A percentile compares a stretch with the other conserved stretches of the same genome.
Evolutionary conservation across 92 coral and sea anemone species (phyloP).

Genomic region (Montipora capitata): DNA sequence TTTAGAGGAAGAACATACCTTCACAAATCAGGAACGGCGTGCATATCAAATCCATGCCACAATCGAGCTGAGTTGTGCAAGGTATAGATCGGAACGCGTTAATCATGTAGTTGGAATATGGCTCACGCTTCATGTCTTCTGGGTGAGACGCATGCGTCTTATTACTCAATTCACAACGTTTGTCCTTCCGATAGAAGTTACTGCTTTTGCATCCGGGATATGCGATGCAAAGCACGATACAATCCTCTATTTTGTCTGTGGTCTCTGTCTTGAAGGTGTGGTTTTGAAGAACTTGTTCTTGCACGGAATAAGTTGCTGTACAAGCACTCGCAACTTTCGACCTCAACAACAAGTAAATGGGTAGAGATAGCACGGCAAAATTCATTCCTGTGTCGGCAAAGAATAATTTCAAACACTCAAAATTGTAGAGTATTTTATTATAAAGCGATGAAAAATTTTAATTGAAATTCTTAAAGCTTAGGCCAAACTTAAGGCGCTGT

Average conservation of each 20-base stretch:
- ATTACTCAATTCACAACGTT: constrained; percentile 11
- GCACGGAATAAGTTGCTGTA: too few species aligned
- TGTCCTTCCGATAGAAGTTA: constrained; percentile 4
- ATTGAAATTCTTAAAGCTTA: too few species aligned
- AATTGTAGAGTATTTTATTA: too few species aligned
- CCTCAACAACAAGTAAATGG: too few species aligned
- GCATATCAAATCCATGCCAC: constrained; percentile 8
- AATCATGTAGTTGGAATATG: not conserved
- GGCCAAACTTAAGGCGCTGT: too few species aligned
- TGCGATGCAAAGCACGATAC: not conserved
- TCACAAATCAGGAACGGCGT: not conserved
- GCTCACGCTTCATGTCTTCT: too few species aligned
- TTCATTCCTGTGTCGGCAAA: too few species aligned
- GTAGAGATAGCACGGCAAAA: too few species aligned
- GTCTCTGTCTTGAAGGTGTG: not conserved
- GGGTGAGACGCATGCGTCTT: constrained; percentile 21
- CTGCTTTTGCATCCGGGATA: constrained; percentile 36
- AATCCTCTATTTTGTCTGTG: not conserved
- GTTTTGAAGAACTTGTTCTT: not conserved
- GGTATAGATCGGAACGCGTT: not conserved
- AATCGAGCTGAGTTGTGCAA: constrained; percentile 18
- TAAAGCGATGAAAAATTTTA: too few species aligned
- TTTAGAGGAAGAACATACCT: not conserved
- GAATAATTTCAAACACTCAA: too few species aligned
- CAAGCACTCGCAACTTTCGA: too few species aligned